Evolutionary conservation across 1,140 invertebrate genomes (phyloP).

Genomic region (Chymomyza costata): DNA sequence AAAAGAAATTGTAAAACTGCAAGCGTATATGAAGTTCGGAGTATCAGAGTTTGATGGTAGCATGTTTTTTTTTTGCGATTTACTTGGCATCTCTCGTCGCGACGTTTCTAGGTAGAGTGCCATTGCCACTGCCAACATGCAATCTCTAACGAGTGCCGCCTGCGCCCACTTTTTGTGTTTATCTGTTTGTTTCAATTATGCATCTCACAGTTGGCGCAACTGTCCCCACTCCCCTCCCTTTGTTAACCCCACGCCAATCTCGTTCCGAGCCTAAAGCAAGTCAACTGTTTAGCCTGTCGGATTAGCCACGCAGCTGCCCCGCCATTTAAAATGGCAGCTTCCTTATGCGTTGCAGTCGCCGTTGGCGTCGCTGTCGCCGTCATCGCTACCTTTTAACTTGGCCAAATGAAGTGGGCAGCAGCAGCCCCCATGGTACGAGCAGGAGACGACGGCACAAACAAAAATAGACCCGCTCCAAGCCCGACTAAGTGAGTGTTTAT

Average conservation of each 20-base stretch:
- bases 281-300: constrained; percentile 48
- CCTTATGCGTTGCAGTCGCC: constrained; percentile 33
- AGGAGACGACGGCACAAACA: no score
- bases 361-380: constrained; percentile 2
- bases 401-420: constrained; percentile 31
- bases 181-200: constrained; percentile 28
- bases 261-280: no score
- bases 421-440: no score
- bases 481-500: constrained; percentile 28
- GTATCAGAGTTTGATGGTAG: no score
- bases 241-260: no score
- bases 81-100: constrained; percentile 1
- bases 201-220: no score
- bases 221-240: no score
- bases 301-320: constrained; percentile 55
- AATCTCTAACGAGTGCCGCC: no score
- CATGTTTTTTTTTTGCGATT: no score
- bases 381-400: constrained; percentile 16
- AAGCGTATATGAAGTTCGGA: no score
- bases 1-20: no score
- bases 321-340: constrained; percentile 53
- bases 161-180: constrained; percentile 1
- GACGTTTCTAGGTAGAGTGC: not conserved
- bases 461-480: no score
- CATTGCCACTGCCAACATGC: not conserved